Conservation (phyloP, 2,888 invertebrate species). For the Mythimna pallens region DNA sequence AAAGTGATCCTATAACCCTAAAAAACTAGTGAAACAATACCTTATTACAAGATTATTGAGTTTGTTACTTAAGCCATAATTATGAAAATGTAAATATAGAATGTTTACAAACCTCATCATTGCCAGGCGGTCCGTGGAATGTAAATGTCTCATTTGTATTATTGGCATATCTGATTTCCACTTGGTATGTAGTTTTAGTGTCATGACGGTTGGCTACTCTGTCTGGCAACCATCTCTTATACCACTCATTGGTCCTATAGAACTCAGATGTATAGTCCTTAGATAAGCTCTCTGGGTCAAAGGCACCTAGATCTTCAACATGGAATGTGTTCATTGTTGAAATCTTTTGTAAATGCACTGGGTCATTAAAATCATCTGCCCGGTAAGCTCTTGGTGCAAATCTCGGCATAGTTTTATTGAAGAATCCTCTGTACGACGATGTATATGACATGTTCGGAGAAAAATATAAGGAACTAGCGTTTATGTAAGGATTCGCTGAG, state of each 20-base stretch:
- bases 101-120: slow-evolving; percentile 93
- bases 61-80: background rate
- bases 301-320: slow-evolving; percentile 96
- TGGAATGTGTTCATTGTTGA: slow-evolving; percentile 98
- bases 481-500: slow-evolving; percentile 97
- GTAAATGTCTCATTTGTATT: slow-evolving; percentile 98
- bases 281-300: slow-evolving; percentile 94
- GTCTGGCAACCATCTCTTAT: slow-evolving; percentile 97
- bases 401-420: slow-evolving; percentile 98
- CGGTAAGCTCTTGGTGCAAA: slow-evolving; percentile 98
- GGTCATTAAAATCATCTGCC: slow-evolving; percentile 98
- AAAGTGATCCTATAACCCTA: too few species aligned
- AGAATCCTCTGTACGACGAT: slow-evolving; percentile 98
- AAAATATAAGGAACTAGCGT: slow-evolving; percentile 98
- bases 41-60: background rate
- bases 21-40: background rate
- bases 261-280: slow-evolving; percentile 97
- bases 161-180: slow-evolving; percentile 98
- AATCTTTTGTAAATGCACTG: slow-evolving; percentile 97
- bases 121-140: slow-evolving; percentile 98
- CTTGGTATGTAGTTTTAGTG: slow-evolving; percentile 97
- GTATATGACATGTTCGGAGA: slow-evolving; percentile 98
- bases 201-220: slow-evolving; percentile 95
- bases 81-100: background rate
- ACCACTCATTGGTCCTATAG: slow-evolving; percentile 98